Evolutionary conservation across 2,113 vertebrate genomes (phyloP).

Genomic region (Scortum barcoo): DNA sequence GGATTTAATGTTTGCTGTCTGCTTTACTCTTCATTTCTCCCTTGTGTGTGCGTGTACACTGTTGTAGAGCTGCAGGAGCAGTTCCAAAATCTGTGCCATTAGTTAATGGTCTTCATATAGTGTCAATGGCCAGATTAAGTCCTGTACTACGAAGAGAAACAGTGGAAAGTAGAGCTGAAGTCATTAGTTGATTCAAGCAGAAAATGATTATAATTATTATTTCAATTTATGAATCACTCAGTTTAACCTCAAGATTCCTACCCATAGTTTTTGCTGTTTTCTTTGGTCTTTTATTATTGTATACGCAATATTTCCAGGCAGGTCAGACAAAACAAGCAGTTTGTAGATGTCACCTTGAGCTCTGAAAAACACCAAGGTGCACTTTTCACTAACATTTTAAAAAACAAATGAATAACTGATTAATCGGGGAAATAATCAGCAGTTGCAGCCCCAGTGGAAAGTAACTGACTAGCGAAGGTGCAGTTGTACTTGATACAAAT

Average conservation of each 20-base stretch:
- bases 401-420: background rate
- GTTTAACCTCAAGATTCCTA: no score
- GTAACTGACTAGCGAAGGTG: background rate
- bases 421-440: background rate
- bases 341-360: background rate
- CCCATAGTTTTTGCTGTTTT: background rate
- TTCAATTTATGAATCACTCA: background rate
- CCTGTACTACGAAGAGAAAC: background rate
- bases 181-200: background rate
- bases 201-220: no score
- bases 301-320: background rate
- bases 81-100: slow-evolving; percentile 21
- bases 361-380: background rate
- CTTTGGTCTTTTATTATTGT: background rate
- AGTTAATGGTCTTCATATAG: background rate
- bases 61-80: background rate
- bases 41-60: background rate
- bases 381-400: background rate
- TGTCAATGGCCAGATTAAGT: background rate
- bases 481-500: background rate
- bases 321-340: background rate
- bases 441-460: background rate
- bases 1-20: slow-evolving; percentile 33
- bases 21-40: slow-evolving; percentile 31
- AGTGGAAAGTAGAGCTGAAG: background rate